A percentile compares a stretch with the other conserved stretches of the same genome.
phyloP scores from a whole-genome alignment of 2,797 vertebrate species.

The Lutjanus argentimaculatus region DNA sequence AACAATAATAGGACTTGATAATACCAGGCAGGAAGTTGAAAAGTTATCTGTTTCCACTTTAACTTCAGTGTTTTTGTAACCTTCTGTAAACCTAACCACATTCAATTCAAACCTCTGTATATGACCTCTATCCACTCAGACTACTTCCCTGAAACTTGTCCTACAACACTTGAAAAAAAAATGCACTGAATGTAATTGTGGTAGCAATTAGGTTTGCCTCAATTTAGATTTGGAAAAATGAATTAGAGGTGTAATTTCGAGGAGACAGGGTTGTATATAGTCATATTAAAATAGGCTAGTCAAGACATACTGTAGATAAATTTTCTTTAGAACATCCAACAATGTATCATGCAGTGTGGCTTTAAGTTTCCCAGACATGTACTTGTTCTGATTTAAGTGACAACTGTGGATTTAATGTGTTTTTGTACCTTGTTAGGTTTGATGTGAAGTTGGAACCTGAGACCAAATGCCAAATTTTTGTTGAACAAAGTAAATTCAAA shows the following conservation, averaged over 20 bases:
- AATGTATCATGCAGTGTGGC: neutral
- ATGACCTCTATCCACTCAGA: neutral
- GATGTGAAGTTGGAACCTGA: conserved; percentile 18
- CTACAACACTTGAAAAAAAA: neutral
- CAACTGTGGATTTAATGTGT: conserved; percentile 14
- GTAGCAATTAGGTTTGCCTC: neutral
- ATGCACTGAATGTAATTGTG: neutral
- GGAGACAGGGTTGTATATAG: neutral
- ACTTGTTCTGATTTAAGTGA: neutral
- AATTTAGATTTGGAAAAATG: neutral
- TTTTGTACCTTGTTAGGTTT: conserved; percentile 19
- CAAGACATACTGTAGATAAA: neutral
- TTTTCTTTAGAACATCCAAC: neutral
- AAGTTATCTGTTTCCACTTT: no score
- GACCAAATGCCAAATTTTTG: neutral
- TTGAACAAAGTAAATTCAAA: neutral
- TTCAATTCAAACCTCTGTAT: neutral
- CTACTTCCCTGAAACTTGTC: neutral
- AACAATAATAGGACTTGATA: no score
- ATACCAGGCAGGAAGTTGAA: no score
- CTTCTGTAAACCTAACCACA: no score
- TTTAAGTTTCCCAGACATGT: neutral
- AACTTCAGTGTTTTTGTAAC: no score
- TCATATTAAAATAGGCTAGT: neutral
- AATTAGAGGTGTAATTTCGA: neutral